Conservation (phyloP, 1,140 invertebrate genomes). For the Hyles vespertilio region DNA sequence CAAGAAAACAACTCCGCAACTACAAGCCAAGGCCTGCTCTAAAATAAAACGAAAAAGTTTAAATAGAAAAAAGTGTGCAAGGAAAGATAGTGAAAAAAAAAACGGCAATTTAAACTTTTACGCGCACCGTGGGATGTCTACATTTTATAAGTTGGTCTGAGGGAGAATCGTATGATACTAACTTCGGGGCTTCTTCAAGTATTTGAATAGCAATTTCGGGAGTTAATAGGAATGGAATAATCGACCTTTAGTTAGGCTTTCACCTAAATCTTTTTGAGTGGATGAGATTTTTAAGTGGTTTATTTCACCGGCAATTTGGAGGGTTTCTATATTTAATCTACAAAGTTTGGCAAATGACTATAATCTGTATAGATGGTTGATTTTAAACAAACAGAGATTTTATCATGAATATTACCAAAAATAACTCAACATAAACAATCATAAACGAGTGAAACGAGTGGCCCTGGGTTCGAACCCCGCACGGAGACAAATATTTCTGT, state of each 20-base stretch:
- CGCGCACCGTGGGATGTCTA: constrained; percentile 41
- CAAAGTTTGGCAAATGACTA: not conserved
- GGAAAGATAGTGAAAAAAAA: constrained; percentile 68
- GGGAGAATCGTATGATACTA: constrained; percentile 53
- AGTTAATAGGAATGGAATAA: too few relatives aligned
- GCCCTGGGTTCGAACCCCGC: too few relatives aligned
- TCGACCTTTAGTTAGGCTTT: too few relatives aligned
- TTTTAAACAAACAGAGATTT: too few relatives aligned
- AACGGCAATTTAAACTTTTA: constrained; percentile 65
- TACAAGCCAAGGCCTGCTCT: constrained; percentile 43
- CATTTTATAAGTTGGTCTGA: constrained; percentile 55
- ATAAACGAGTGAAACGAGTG: too few relatives aligned
- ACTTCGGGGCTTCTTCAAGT: constrained; percentile 29
- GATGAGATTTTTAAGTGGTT: too few relatives aligned
- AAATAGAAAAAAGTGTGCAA: constrained; percentile 70
- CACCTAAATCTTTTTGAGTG: too few relatives aligned
- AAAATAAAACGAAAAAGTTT: constrained; percentile 68
- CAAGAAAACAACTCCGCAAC: constrained; percentile 9
- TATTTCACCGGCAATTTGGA: not conserved
- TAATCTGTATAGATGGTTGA: too few relatives aligned
- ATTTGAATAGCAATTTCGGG: constrained; percentile 4
- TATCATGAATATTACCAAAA: too few relatives aligned
- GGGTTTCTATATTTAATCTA: not conserved
- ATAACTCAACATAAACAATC: too few relatives aligned
- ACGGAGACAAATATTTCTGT: too few relatives aligned